Evolutionary conservation across 2,888 invertebrate genomes (phyloP), one percentile per base, ranked within the genome.

Genomic region (Vandiemenella viatica): DNA sequence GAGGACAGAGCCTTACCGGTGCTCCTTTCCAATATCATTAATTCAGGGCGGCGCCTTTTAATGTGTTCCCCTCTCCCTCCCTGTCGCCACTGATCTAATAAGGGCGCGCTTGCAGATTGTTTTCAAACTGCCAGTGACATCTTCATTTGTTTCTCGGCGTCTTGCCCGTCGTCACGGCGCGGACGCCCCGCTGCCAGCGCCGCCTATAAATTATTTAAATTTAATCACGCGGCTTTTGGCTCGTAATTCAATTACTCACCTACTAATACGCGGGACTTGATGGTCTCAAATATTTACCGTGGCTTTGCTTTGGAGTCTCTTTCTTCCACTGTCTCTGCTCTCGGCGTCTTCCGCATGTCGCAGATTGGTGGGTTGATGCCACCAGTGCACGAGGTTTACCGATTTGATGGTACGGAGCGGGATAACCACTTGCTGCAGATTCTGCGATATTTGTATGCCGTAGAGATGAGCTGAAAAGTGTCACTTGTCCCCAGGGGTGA

Each of bases 161-260:
- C 18, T n/a, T 8, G 17, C 13, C 47, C 45, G 38, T 38, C 37
- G 20, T 21, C 44, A 38, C 16, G 38, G 47, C 51, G 32, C 45
- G 50, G 44, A 40, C 40, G 38, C 44, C 16, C 22, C 32, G 26
- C 42, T 37, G 21, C 21, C 42, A 43, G 22, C 22, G 45, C 16
- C 10, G 19, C 26, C 42, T 38, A 48, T 65, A 63, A 64, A 66
- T 64, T 62, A 66, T 66, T 65, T 64, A 66, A 65, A 66, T 66
- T 65, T 65, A 66, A 65, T 66, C 65, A 62, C 59, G 62, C 61
- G 60, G 58, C 62, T 63, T 62, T 61, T 51, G 61, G 57, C 59
- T 61, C 62, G 58, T 59, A 61, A 62, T 63, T 63, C 61, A 65
- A 63, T 65, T 65, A 64, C 61, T 59, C 51, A 51, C 57, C 58